These are phyloP conservation scores for Drosophila colorata DNA, from an alignment of 2,888 invertebrate genomes.

Conservation along the genomic window DNA sequence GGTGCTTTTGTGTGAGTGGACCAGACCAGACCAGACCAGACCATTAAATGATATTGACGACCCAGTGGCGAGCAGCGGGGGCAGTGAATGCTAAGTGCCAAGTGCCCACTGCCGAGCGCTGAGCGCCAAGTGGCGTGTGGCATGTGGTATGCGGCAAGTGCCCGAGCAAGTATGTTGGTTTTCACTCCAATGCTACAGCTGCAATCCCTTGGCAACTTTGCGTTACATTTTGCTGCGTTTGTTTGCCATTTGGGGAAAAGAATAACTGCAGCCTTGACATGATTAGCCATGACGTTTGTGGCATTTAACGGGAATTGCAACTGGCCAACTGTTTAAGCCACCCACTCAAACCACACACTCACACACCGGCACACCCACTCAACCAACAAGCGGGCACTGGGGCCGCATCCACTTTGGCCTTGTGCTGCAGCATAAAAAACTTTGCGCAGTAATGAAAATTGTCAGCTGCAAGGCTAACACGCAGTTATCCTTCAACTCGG, in stretches of 20 bases:
- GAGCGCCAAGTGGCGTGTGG: slow-evolving; percentile 3
- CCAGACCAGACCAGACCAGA: neutral
- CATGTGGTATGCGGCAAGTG: neutral
- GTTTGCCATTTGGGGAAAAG: neutral
- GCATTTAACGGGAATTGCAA: slow-evolving; percentile 3
- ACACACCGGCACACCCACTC: neutral
- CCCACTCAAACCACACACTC: neutral
- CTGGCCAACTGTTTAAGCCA: neutral
- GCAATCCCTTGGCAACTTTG: slow-evolving; percentile 2
- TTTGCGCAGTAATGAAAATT: slow-evolving; percentile 41
- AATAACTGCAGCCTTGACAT: slow-evolving; percentile 65
- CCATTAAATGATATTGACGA: slow-evolving; percentile 40
- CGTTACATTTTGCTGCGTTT: neutral
- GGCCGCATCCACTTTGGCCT: slow-evolving; percentile 33
- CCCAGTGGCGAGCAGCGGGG: slow-evolving; percentile 23
- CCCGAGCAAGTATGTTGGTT: neutral
- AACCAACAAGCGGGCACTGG: neutral
- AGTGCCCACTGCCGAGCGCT: neutral
- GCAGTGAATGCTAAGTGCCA: neutral
- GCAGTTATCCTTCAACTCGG: slow-evolving; percentile 21
- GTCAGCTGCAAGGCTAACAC: slow-evolving; percentile 40
- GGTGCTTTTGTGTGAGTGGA: slow-evolving; percentile 1
- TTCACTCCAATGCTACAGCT: slow-evolving; percentile 8
- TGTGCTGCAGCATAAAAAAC: slow-evolving; percentile 28
- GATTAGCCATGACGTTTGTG: slow-evolving; percentile 55